Base-by-base conservation (phyloP, 2,888 invertebrate genomes). In the Pachydiplax longipennis region DNA sequence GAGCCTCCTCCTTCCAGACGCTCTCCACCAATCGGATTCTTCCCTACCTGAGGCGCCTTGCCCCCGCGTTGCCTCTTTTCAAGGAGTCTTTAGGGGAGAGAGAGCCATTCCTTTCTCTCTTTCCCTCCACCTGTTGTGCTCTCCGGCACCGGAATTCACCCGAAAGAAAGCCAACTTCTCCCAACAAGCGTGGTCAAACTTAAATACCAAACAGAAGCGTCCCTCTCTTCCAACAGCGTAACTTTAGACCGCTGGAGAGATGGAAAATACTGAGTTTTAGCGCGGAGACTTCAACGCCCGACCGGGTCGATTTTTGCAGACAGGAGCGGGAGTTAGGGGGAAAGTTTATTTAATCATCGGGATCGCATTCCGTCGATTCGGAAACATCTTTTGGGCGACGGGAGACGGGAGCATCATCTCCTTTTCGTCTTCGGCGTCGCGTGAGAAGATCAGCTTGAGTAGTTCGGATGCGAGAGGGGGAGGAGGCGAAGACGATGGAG, bases 1-100 rank as follows among this genome's bases (percentile, higher is more conserved):
- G 83, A 83, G 87, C 87, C 65, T 87, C n/a, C 87, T 87, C 87
- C 61, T 83, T 58, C 83, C 35, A 35, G 18, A 8, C 61, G 35
- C 37, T 65, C 65, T 87, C 87, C 18, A 61, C 87, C 87, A 87
- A 87, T 87, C 87, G n/a, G 61, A 61, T 61, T 61, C 87, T 65
- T 61, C 87, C n/a, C 22, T 40, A 87, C 87, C 58, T 58, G 87
- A 87, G 87, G 87, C 87, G 87, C 87, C 87, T 87, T 61, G 87
- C 87, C 87, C 87, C 87, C 87, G 87, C 87, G 87, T 87, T 87
- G 87, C 87, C 87, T 87, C 87, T 87, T 87, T 61, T 87, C 87
- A 65, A 87, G 48, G 87, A 37, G 35, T 31, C 35, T 58, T 35
- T 31, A 22, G 44, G 58, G 58, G 65, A 87, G 65, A 87, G 65